These are phyloP conservation scores for Liasis olivaceus DNA, from an alignment of 2,797 vertebrate species.

Conservation along the genomic window DNA sequence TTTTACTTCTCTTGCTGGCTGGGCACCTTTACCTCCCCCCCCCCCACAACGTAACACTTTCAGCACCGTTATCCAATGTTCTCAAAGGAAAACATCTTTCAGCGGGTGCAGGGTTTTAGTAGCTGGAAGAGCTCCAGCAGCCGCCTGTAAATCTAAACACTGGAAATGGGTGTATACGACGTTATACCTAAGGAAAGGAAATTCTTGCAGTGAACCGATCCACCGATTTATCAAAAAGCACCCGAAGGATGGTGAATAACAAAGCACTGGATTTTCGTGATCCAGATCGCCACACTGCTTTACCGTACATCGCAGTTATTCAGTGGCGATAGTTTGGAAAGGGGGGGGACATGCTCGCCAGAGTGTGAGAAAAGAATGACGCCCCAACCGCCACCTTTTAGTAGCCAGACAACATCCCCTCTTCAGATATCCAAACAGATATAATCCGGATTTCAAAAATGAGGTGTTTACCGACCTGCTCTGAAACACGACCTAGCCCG, in stretches of 20 bases:
- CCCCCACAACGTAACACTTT: conserved; percentile 48
- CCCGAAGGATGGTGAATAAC: neutral
- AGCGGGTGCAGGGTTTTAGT: conserved; percentile 63
- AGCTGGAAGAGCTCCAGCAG: conserved; percentile 65
- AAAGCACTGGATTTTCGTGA: conserved; percentile 1
- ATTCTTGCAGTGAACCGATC: conserved; percentile 43
- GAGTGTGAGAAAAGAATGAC: conserved; percentile 65
- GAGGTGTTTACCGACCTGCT: conserved; percentile 74
- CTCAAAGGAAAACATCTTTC: conserved; percentile 57
- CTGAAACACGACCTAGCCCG: conserved; percentile 57
- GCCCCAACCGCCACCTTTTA: conserved; percentile 21
- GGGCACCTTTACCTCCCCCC: neutral
- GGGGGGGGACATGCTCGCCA: conserved; percentile 65
- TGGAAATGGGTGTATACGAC: conserved; percentile 69
- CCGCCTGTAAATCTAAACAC: conserved; percentile 68
- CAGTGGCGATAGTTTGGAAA: neutral
- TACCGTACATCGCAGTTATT: conserved; percentile 63
- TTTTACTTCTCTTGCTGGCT: conserved; percentile 30
- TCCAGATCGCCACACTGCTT: conserved; percentile 49
- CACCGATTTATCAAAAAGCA: neutral
- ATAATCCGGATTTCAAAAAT: conserved; percentile 59
- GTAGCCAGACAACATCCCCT: neutral
- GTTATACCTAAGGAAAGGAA: conserved; percentile 63
- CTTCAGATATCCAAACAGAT: neutral
- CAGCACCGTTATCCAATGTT: conserved; percentile 60